Conservation (phyloP, 2,797 vertebrate species). For the Morus bassanus region DNA sequence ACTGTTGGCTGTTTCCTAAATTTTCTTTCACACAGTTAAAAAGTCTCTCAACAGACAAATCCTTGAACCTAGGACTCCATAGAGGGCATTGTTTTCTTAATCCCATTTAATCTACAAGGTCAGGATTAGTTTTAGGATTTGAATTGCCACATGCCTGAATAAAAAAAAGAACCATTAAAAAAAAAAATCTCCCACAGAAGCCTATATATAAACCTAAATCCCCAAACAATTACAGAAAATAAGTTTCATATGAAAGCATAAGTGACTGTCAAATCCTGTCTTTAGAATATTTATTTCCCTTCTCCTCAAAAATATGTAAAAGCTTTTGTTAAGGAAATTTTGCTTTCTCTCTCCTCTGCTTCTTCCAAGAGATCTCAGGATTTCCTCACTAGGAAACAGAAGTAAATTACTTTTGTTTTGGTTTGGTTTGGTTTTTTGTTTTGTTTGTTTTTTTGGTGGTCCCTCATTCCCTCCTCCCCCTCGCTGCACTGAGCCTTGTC, state of each 20-base stretch:
- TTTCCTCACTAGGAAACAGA: not conserved
- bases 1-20: not conserved
- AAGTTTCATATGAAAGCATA: not conserved
- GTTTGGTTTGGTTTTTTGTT: too few species aligned
- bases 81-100: not conserved
- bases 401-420: not conserved
- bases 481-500: not conserved
- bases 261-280: not conserved
- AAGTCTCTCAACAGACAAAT: not conserved
- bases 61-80: not conserved
- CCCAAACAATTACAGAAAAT: not conserved
- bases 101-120: not conserved
- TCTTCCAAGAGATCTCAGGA: not conserved
- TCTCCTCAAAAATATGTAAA: not conserved
- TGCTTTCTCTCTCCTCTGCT: not conserved
- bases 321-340: not conserved
- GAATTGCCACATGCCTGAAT: not conserved
- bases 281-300: not conserved
- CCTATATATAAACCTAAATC: not conserved
- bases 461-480: not conserved
- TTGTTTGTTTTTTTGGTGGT: not conserved
- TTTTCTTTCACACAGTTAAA: not conserved
- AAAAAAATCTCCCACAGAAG: not conserved
- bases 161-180: not conserved
- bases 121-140: slow-evolving; percentile 16